Conservation (phyloP, 2,797 vertebrate species). For the Sebastiscus tertius region DNA sequence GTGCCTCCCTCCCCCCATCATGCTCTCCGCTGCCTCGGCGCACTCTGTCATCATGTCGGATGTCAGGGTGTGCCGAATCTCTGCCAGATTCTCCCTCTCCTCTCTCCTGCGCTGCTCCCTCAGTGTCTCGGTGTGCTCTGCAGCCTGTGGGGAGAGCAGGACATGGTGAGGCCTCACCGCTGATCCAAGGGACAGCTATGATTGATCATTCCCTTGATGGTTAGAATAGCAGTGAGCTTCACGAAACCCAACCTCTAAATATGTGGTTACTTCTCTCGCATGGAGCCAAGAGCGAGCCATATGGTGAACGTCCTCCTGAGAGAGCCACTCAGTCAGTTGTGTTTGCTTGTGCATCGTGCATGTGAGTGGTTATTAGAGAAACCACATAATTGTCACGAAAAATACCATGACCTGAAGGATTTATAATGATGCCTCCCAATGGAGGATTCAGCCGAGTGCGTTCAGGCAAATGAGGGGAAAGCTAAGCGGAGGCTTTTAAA, state of each 20-base stretch:
- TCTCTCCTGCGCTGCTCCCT: slow-evolving; percentile 63
- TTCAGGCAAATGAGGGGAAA: slow-evolving; percentile 55
- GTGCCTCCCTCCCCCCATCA: slow-evolving; percentile 35
- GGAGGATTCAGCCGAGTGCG: slow-evolving; percentile 53
- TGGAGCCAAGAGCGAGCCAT: slow-evolving; percentile 15
- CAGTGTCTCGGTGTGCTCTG: slow-evolving; percentile 61
- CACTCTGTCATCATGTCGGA: slow-evolving; percentile 85
- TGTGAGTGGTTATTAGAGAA: slow-evolving; percentile 67
- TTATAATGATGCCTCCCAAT: slow-evolving; percentile 64
- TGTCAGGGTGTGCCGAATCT: slow-evolving; percentile 74
- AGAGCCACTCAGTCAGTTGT: slow-evolving; percentile 39
- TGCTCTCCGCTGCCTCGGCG: slow-evolving; percentile 62
- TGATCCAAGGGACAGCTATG: slow-evolving; percentile 4
- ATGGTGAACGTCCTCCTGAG: slow-evolving; percentile 48
- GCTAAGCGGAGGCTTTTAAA: slow-evolving; percentile 56
- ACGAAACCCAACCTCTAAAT: slow-evolving; percentile 6
- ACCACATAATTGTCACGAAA: slow-evolving; percentile 62
- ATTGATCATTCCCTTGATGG: slow-evolving; percentile 29
- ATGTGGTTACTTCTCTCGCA: slow-evolving; percentile 36
- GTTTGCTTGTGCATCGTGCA: slow-evolving; percentile 47
- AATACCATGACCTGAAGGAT: slow-evolving; percentile 57
- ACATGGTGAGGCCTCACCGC: slow-evolving; percentile 24
- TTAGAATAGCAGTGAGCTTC: slow-evolving; percentile 12
- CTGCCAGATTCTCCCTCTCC: slow-evolving; percentile 67
- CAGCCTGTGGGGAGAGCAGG: slow-evolving; percentile 63